phyloP scores from a whole-genome alignment of 2,113 vertebrate species.

The Solea senegalensis region DNA sequence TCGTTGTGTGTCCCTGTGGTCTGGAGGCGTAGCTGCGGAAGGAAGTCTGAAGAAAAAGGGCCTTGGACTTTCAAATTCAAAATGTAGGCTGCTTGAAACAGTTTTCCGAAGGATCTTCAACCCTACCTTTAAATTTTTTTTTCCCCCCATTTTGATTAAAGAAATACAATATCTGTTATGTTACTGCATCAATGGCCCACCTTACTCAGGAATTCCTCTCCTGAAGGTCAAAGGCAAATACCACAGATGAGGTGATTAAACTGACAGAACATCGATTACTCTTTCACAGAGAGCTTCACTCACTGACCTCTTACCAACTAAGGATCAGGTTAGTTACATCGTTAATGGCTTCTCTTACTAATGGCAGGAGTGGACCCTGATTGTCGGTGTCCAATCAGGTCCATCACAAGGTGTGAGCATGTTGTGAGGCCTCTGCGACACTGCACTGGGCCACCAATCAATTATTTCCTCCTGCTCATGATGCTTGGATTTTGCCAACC shows the following conservation, averaged over 20 bases:
- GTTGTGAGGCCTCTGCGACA: not conserved
- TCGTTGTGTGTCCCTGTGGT: too few relatives aligned
- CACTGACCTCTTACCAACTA: conserved; percentile 22
- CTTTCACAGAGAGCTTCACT: conserved; percentile 24
- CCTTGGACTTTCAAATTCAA: too few relatives aligned
- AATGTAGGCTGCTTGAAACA: too few relatives aligned
- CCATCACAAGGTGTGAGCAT: not conserved
- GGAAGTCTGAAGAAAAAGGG: too few relatives aligned
- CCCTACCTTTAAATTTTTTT: too few relatives aligned
- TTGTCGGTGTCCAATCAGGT: conserved; percentile 1
- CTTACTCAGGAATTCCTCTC: not conserved
- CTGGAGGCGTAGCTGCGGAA: too few relatives aligned
- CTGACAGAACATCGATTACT: conserved; percentile 14
- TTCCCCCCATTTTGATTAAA: too few relatives aligned
- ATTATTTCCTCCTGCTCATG: too few relatives aligned
- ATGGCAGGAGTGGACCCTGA: conserved; percentile 29
- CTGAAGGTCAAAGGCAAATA: conserved; percentile 23
- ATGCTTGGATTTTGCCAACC: not conserved
- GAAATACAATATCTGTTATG: not conserved
- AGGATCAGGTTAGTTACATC: conserved; percentile 46
- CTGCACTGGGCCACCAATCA: not conserved
- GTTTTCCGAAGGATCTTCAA: too few relatives aligned
- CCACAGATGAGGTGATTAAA: conserved; percentile 19
- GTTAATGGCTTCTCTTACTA: conserved; percentile 33
- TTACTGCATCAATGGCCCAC: not conserved